These are phyloP conservation scores for Melikaiella ostensackeni DNA, from an alignment of 2,888 invertebrate genomes.

Conservation along the genomic window DNA sequence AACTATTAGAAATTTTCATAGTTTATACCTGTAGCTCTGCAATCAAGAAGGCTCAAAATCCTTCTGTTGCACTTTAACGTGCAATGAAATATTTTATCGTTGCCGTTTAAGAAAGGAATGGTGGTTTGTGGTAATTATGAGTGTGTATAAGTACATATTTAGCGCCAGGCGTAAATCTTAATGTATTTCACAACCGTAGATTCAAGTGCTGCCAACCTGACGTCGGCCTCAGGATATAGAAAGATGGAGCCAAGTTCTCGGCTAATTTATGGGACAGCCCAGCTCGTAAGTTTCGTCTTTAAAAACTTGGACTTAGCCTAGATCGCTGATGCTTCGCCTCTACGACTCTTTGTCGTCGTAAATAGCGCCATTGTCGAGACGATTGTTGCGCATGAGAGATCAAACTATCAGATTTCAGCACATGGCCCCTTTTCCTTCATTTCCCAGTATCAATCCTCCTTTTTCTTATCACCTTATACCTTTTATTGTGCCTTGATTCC, in stretches of 20 bases:
- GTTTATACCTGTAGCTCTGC: neutral
- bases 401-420: neutral
- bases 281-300: slow-evolving; percentile 59
- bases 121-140: slow-evolving; percentile 51
- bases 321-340: slow-evolving; percentile 45
- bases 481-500: too few species aligned
- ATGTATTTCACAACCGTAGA: slow-evolving; percentile 56
- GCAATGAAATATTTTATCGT: neutral
- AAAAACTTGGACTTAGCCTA: slow-evolving; percentile 57
- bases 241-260: slow-evolving; percentile 64
- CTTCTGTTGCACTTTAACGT: neutral
- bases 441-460: too few species aligned
- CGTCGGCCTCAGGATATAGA: slow-evolving; percentile 50
- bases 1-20: neutral
- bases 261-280: slow-evolving; percentile 64
- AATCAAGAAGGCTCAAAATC: neutral
- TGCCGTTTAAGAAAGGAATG: neutral
- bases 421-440: too few species aligned
- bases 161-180: slow-evolving; percentile 63
- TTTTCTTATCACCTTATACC: too few species aligned
- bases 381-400: neutral
- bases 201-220: slow-evolving; percentile 51
- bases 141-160: slow-evolving; percentile 56
- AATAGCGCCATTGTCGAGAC: slow-evolving; percentile 2
- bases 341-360: slow-evolving; percentile 2